Evolutionary conservation across 2,113 vertebrate genomes (phyloP), one percentile per base, ranked within the genome.

Genomic region (cat (Felis catus)): DNA sequence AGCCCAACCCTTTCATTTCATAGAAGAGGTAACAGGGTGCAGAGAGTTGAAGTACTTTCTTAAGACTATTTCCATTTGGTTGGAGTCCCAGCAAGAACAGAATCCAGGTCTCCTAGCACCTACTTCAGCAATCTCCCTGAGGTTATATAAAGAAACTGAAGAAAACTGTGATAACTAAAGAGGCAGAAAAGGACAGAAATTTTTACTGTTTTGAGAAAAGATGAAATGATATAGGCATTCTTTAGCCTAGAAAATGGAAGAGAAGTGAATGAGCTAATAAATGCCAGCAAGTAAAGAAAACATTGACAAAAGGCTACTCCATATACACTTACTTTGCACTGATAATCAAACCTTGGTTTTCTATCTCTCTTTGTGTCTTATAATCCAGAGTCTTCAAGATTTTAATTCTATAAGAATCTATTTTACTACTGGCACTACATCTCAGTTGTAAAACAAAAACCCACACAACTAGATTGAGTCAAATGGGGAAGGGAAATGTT

Each of bases 191-290:
- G 18, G 48, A n/a, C 8, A 86, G 41, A 80, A 51, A 14, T 13
- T 53, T 92, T 96, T n/a, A 74, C 55, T 41, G 18, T 80, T 86
- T 91, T 80, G 31, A 91, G 87, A 81, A 81, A 91, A 80, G 21
- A 94, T 66, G 7, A 86, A 96, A 74, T 74, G 10, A 86, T 66
- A 36, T 4, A 82, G n/a, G n/a, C 7, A 86, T 65, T 94, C 65
- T 96, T 94, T 81, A 91, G 45, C 18, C 36, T 65, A 81, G 53
- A 81, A 91, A 86, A 94, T 12, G 53, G 29, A 78, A 89, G 29
- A 8, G 12, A 55, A 2, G n/a, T 84, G 5, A 97, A 63, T 79
- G 27, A 78, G 31, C 66, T 89, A 82, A 78, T 63, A 73, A 81
- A 87, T 65, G 10, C 29, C 55, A n/a, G 14, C 2, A 53, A 8